Percentiles rank a stretch among this genome's conserved stretches.
These are phyloP conservation scores for Austrofundulus limnaeus DNA, from an alignment of 2,113 vertebrate genomes.

Conservation along the genomic window DNA sequence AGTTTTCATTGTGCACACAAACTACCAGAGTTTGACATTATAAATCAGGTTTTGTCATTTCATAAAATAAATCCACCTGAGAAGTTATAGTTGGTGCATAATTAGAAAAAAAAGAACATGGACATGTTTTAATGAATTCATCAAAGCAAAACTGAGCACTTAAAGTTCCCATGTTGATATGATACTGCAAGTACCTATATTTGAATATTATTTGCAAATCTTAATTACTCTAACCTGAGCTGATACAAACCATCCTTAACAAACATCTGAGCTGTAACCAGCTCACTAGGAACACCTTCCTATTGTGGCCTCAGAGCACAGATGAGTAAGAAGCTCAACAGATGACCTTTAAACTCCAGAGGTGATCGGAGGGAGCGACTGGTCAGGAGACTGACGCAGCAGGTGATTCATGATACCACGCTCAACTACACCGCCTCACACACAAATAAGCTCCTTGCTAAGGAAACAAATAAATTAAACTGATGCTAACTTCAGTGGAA, in stretches of 20 bases:
- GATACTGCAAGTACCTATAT: too few species aligned
- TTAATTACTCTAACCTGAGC: neutral
- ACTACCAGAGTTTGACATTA: too few species aligned
- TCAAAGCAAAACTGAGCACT: too few species aligned
- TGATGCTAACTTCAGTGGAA: slow-evolving; percentile 56
- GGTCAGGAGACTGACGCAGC: slow-evolving; percentile 55
- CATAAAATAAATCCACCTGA: too few species aligned
- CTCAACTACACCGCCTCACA: slow-evolving; percentile 56
- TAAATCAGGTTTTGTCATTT: too few species aligned
- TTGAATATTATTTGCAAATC: too few species aligned
- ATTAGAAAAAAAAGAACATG: too few species aligned
- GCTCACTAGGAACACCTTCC: slow-evolving; percentile 25
- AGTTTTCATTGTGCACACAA: too few species aligned
- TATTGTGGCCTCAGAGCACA: slow-evolving; percentile 4
- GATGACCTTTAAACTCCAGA: slow-evolving; percentile 54
- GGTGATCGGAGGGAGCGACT: slow-evolving; percentile 27
- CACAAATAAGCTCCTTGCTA: slow-evolving; percentile 49
- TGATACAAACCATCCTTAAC: neutral
- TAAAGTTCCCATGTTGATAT: too few species aligned
- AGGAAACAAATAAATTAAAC: slow-evolving; percentile 48
- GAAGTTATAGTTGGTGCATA: too few species aligned
- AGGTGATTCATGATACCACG: slow-evolving; percentile 58
- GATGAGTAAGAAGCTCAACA: slow-evolving; percentile 40
- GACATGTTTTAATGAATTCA: too few species aligned
- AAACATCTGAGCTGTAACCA: neutral